Base-by-base conservation (phyloP, 2,888 invertebrate species). In the Stramonita haemastoma region DNA sequence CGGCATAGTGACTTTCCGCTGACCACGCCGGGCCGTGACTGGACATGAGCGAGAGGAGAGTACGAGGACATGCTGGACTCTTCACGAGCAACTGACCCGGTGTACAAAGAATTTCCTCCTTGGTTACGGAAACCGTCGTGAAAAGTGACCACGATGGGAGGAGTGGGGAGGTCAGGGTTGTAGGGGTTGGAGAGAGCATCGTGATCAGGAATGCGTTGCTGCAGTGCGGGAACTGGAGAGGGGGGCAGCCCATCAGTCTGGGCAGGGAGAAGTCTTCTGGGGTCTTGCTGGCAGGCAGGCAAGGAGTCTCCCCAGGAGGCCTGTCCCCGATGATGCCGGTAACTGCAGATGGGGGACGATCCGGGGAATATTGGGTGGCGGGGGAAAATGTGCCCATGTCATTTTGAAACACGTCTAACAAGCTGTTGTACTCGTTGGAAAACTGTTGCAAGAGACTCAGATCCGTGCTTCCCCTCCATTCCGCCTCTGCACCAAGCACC, bases 141-240 rank as follows among this genome's bases (percentile, higher is more conserved):
- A 2, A 77, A 56, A 22, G 87, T 87, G 57, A 87, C 79, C 56
- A 87, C 81, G 87, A 87, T 87, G 87, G 87, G 87, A 11, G 87
- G 87, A 19, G 87, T 87, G 79, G 87, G 87, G 26, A 87, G 87
- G 57, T 87, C 19, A 32, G 87, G 81, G 79, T 87, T 57, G 79
- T 87, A 87, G 22, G 87, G 87, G 57, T 57, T 87, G 57, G 77
- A 29, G 17, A 87, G 81, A 2, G 87, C 56, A 22, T 29, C 17
- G 57, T 87, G 87, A 87, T 56, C 77, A 87, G 34, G 6, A 81
- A 32, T 26, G 34, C 77, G 57, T 79, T 73, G 26, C 57, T 79
- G 19, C 77, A 36, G 79, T 87, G 87, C 0, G 87, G 87, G 32
- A 87, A 87, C 17, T 77, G 87, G 5, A 87, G 77, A 22, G 79